Conservation (phyloP, 2,113 vertebrate genomes). For the Odontophorus gujanensis region DNA sequence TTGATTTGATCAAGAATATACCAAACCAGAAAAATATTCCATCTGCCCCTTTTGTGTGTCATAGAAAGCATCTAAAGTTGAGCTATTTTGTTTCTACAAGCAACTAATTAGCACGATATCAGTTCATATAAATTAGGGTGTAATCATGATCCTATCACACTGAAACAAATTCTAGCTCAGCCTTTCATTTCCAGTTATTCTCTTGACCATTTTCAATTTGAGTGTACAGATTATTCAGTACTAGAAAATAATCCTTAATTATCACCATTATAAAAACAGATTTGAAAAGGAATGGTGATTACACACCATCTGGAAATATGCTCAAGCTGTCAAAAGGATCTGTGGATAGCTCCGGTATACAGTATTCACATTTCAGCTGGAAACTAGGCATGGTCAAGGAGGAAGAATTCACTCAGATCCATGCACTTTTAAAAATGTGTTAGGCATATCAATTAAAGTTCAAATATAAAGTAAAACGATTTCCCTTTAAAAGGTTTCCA, state of each 20-base stretch:
- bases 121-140: not conserved
- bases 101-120: not conserved
- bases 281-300: slow-evolving; percentile 72
- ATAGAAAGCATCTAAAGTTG: not conserved
- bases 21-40: not conserved
- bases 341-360: slow-evolving; percentile 9
- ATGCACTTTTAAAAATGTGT: slow-evolving; percentile 9
- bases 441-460: slow-evolving; percentile 48
- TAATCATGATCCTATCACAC: not conserved
- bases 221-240: not conserved
- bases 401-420: slow-evolving; percentile 39
- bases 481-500: slow-evolving; percentile 47
- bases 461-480: slow-evolving; percentile 23
- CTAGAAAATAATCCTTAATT: slow-evolving; percentile 71
- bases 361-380: slow-evolving; percentile 48
- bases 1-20: not conserved
- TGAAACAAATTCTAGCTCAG: slow-evolving; percentile 33
- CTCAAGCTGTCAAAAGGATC: slow-evolving; percentile 69
- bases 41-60: not conserved
- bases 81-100: not conserved
- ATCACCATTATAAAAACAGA: slow-evolving; percentile 67
- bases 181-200: slow-evolving; percentile 21
- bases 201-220: slow-evolving; percentile 51
- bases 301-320: slow-evolving; percentile 61
- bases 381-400: slow-evolving; percentile 50